A percentile compares a stretch with the other conserved stretches of the same genome.
phyloP scores from a whole-genome alignment of 2,113 vertebrate species.

The Erythrocercus mccallii region DNA sequence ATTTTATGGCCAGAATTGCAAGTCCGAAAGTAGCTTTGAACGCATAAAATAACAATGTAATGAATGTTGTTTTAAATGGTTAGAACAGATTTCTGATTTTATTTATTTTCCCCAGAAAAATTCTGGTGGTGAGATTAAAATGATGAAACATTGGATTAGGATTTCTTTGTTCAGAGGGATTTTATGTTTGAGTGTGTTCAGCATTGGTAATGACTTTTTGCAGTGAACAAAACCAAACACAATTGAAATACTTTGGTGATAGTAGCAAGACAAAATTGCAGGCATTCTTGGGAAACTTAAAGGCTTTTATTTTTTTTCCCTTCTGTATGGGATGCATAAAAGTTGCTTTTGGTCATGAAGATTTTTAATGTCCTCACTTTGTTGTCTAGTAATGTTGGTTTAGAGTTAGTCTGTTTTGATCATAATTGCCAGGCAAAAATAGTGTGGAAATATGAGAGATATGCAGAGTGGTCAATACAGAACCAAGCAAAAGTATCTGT shows the following conservation, averaged over 20 bases:
- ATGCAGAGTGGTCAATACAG: not conserved
- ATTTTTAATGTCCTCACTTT: not conserved
- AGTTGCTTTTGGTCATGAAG: not conserved
- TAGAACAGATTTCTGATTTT: not conserved
- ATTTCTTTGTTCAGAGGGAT: conserved; percentile 1
- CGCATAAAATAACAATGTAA: not conserved
- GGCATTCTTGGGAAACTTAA: not conserved
- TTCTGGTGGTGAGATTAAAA: not conserved
- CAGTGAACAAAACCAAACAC: not conserved
- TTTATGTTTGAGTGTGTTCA: not conserved
- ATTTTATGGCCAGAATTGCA: not conserved
- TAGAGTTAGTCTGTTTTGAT: not conserved
- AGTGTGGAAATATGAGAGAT: not conserved
- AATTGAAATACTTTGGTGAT: not conserved
- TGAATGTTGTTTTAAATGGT: not conserved
- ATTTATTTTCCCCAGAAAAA: not conserved
- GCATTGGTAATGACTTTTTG: not conserved
- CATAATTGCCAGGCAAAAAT: not conserved
- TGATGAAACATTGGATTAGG: not conserved
- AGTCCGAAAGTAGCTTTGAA: not conserved
- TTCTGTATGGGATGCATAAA: not conserved
- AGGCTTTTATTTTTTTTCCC: not conserved
- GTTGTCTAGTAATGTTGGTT: not conserved
- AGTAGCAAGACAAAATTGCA: not conserved
- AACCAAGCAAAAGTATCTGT: not conserved